Evolutionary conservation across 2,888 invertebrate genomes (phyloP), one percentile per base, ranked within the genome.

Genomic region (Pasiphila rectangulata): DNA sequence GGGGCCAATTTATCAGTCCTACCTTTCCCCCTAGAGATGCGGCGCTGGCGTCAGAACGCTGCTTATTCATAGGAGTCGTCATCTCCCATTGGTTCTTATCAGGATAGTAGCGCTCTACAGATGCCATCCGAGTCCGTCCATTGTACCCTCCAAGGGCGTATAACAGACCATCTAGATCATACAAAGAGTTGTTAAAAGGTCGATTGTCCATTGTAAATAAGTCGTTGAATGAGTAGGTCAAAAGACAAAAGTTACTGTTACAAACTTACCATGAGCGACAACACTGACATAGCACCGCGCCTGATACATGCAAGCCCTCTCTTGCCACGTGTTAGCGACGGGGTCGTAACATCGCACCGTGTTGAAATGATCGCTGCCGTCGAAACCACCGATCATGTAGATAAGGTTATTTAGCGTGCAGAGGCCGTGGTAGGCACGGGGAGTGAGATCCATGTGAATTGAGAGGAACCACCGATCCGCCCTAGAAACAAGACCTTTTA

Each of bases 91-190:
- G 93, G 74, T 96, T 94, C 51, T 89, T 91, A 53, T 91, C 90
- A 0, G 94, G 93, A 67, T 94, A 93, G 77, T 95, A 96, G 9
- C 94, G 90, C 75, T 96, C 96, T 2, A 93, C 95, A 0, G 94
- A 92, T 21, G 91, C 91, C 90, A 96, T 92, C 57, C 96, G 92
- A 4, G 91, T 91, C 27, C 92, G 89, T 6, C 95, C 95, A 73
- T 95, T 95, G 79, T 94, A 95, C 0, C 96, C 96, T 0, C 96
- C 96, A 63, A 96, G 90, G 0, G 95, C 96, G 76, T 95, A 96
- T 49, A 96, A 93, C 61, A 92, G 85, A 36, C 91, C 93, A 68
- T 92, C 89, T 92, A n/a, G n/a, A n/a, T n/a, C n/a, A n/a, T n/a
- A n/a, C n/a, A n/a, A n/a, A n/a, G n/a, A n/a, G n/a, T n/a, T n/a